Evolutionary conservation across 1,140 invertebrate species (phyloP).

Genomic region (Hyles euphorbiae): DNA sequence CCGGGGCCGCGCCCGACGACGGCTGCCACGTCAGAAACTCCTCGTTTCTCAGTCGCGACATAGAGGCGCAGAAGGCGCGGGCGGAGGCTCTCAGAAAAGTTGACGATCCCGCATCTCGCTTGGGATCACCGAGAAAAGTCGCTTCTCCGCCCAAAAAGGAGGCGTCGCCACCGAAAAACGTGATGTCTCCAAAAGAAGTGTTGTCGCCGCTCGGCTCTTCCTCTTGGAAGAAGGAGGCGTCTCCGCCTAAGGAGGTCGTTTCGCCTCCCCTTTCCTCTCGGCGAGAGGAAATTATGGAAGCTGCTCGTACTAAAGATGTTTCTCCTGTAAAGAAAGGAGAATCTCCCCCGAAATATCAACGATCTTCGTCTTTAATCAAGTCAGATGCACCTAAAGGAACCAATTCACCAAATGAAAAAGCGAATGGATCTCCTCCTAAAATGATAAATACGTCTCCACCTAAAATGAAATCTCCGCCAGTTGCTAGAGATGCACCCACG

Average conservation of each 20-base stretch:
- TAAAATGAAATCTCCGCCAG: neutral
- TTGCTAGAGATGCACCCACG: neutral
- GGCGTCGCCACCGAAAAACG: neutral
- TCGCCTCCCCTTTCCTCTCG: neutral
- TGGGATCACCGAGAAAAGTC: slow-evolving; percentile 20
- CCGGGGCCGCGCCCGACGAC: slow-evolving; percentile 16
- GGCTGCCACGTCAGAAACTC: slow-evolving; percentile 48
- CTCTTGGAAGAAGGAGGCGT: slow-evolving; percentile 1
- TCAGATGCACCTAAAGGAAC: neutral
- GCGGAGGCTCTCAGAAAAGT: slow-evolving; percentile 10
- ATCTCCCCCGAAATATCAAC: neutral
- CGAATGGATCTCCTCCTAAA: neutral
- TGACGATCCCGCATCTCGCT: slow-evolving; percentile 5
- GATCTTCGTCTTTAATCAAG: neutral
- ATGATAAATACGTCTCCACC: neutral
- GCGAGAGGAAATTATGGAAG: neutral
- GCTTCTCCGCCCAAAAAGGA: slow-evolving; percentile 24
- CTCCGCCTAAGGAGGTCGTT: neutral
- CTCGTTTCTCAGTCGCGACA: slow-evolving; percentile 49
- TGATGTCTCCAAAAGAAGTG: neutral
- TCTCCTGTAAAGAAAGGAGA: slow-evolving; percentile 14
- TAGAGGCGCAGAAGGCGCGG: slow-evolving; percentile 41
- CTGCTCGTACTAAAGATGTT: slow-evolving; percentile 14
- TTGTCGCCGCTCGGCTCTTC: neutral
- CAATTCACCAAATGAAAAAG: neutral